phyloP scores from a whole-genome alignment of 1,140 invertebrate species.

The Temnothorax longispinosus region DNA sequence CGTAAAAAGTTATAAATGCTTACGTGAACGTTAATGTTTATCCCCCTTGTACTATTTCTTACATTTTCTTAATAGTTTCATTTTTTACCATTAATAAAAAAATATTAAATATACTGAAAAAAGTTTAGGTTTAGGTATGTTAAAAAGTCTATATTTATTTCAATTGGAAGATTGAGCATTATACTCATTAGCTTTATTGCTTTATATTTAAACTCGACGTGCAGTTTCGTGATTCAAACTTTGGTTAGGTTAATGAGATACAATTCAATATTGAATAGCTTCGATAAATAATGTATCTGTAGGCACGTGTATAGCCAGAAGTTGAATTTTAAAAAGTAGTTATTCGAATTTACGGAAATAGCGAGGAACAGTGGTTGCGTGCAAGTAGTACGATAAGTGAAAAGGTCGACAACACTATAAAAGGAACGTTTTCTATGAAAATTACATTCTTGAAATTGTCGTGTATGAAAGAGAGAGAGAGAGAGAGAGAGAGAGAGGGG shows the following conservation, averaged over 20 bases:
- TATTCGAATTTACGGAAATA: conserved; percentile 39
- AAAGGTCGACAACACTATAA: conserved; percentile 55
- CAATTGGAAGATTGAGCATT: background rate
- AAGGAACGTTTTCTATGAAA: conserved; percentile 39
- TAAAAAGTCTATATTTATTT: background rate
- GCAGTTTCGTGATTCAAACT: background rate
- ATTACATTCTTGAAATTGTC: conserved; percentile 62
- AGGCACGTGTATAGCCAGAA: background rate
- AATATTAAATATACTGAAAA: background rate
- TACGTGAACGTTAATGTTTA: background rate
- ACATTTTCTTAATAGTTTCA: background rate
- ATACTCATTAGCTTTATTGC: background rate
- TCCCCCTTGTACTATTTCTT: background rate
- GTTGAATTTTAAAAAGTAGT: conserved; percentile 15
- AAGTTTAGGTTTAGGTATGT: background rate
- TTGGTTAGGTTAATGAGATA: conserved; percentile 1
- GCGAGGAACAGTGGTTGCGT: background rate
- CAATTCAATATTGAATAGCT: conserved; percentile 10
- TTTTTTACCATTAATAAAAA: background rate
- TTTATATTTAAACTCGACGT: background rate
- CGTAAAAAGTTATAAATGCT: background rate
- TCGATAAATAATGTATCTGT: conserved; percentile 1
- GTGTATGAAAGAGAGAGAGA: conserved; percentile 2
- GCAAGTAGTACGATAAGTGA: conserved; percentile 20
- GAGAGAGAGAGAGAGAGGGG: background rate